Base-by-base conservation (phyloP, 2,797 vertebrate genomes). In the Synanceia verrucosa region DNA sequence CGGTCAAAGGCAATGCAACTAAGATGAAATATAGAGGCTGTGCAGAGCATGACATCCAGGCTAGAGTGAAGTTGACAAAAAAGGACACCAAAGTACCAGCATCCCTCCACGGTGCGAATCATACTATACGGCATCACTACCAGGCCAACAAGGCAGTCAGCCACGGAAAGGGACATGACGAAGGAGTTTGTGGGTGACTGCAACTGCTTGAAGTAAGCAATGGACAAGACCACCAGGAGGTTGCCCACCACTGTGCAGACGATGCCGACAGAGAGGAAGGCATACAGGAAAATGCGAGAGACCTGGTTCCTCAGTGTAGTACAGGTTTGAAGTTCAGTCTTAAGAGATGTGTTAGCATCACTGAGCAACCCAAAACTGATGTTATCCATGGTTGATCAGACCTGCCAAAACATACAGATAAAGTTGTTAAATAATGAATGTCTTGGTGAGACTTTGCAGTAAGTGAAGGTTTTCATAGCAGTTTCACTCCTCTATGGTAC, bases 101-200 rank as follows among this genome's bases (percentile, higher is more conserved):
- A 95, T 65, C 95, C 94, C 56, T 95, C 95, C 31, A 95, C 87
- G 0, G 95, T 95, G 28, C 95, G 90, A 33, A 94, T 87, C 66
- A 94, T 94, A 81, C 95, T 96, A 37, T 94, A 96, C 9, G 95
- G 95, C 95, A 96, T 96, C 66, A 96, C 95, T 0, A 94, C 79
- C 46, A 95, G 86, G 8, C 95, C 95, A 39, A 96, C 95, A 18
- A 95, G 87, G 70, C 95, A 95, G 86, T 96, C 95, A 1, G 95
- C 94, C 41, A 95, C 92, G 3, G 95, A 94, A 64, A 96, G 83
- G 1, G 95, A 96, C 53, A 92, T 85, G 9, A 95, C 93, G 2
- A 96, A 96, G 4, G 79, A 92, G 85, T 96, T 95, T 0, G 95
- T 95, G 28, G 94, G 91, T 0, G 94, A 95, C 73, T 94, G 95